Conservation (phyloP, 1,140 invertebrate species). For the Ruditapes philippinarum region DNA sequence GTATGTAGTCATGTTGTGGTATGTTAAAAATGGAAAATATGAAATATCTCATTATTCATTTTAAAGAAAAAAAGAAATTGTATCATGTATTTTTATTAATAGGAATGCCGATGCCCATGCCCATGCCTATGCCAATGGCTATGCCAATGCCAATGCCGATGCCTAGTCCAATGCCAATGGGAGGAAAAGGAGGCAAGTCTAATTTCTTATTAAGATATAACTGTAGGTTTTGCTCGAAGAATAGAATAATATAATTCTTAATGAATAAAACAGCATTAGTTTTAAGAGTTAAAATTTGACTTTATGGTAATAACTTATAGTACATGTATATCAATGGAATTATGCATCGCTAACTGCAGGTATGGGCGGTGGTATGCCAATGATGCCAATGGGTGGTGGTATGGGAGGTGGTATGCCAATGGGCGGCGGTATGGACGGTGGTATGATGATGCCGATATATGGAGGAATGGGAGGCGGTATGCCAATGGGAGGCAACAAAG, state of each 20-base stretch:
- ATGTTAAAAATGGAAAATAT: too few relatives aligned
- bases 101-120: not conserved
- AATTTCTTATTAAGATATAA: not conserved
- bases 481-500: slow-evolving; percentile 61
- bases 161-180: not conserved
- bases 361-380: slow-evolving; percentile 55
- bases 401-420: slow-evolving; percentile 45
- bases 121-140: slow-evolving; percentile 11
- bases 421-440: slow-evolving; percentile 15
- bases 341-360: slow-evolving; percentile 8
- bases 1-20: not conserved
- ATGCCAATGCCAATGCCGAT: slow-evolving; percentile 29
- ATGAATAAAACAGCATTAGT: too few relatives aligned
- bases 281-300: too few relatives aligned
- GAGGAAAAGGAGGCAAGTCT: too few relatives aligned
- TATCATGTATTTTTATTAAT: too few relatives aligned
- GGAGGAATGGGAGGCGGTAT: slow-evolving; percentile 35
- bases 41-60: too few relatives aligned
- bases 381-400: slow-evolving; percentile 47
- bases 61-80: too few relatives aligned
- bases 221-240: not conserved
- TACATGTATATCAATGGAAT: too few relatives aligned
- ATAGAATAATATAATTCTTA: too few relatives aligned
- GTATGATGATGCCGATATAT: slow-evolving; percentile 8
- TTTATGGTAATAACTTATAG: too few relatives aligned